phyloP scores from a whole-genome alignment of 2,888 invertebrate species.

The Oasisia sp. region DNA sequence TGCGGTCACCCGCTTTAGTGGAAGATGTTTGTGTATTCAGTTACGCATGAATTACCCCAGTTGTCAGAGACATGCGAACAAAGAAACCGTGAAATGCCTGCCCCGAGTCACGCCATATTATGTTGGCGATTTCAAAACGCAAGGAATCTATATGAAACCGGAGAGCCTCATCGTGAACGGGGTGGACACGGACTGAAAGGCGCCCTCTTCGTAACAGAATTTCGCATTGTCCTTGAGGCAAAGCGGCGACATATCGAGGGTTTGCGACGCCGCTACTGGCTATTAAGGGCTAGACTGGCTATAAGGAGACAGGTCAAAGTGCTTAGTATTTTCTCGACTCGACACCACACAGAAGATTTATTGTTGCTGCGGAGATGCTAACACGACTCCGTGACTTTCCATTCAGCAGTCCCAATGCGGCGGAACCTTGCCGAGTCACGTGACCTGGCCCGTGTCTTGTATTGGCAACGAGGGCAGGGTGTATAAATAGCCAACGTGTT shows the following conservation, averaged over 20 bases:
- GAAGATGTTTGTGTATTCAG: conserved; percentile 4
- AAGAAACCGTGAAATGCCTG: not conserved
- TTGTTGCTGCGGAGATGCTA: not conserved
- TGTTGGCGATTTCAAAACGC: not conserved
- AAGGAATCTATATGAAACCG: not conserved
- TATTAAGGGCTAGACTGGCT: not conserved
- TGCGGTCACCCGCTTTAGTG: not conserved
- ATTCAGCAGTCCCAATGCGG: not conserved
- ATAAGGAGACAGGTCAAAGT: not conserved
- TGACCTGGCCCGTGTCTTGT: not conserved
- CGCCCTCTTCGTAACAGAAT: not conserved
- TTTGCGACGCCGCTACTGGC: not conserved
- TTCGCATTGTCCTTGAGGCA: not conserved
- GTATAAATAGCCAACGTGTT: not conserved
- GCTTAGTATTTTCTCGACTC: not conserved
- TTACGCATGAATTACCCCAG: not conserved
- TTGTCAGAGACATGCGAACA: not conserved
- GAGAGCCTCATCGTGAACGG: not conserved
- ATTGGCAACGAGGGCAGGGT: not conserved
- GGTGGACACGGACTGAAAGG: not conserved
- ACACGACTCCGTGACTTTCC: not conserved
- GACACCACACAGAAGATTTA: not conserved
- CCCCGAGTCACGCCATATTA: not conserved
- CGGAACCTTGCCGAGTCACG: not conserved
- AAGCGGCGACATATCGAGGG: not conserved